Conservation (phyloP, 2,888 invertebrate species). For the Habroteleia sp. region DNA sequence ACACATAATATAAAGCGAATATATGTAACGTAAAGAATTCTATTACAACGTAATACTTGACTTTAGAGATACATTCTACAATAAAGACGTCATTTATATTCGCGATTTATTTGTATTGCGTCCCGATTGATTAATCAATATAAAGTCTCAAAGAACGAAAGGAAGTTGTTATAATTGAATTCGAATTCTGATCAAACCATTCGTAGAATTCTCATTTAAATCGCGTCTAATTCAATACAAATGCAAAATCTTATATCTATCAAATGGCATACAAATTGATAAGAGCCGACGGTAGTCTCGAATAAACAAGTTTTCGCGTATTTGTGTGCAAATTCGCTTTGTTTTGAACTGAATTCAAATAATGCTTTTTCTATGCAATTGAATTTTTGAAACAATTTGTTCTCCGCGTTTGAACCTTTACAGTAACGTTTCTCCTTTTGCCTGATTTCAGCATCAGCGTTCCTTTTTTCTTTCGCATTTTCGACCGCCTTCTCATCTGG, state of each 20-base stretch:
- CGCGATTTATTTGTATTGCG: too few species aligned
- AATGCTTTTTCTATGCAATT: slow-evolving; percentile 51
- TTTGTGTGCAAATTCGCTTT: slow-evolving; percentile 47
- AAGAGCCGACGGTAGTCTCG: slow-evolving; percentile 37
- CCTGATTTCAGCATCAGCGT: slow-evolving; percentile 39
- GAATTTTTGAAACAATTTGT: slow-evolving; percentile 57
- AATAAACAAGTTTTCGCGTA: slow-evolving; percentile 40
- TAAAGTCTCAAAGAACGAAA: too few species aligned
- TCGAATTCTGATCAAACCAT: neutral
- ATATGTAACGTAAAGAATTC: slow-evolving; percentile 39
- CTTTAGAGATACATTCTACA: too few species aligned
- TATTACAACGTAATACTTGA: too few species aligned
- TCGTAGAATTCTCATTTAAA: slow-evolving; percentile 15
- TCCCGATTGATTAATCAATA: too few species aligned
- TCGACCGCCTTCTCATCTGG: slow-evolving; percentile 38
- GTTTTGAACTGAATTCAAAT: slow-evolving; percentile 53
- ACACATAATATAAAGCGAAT: slow-evolving; percentile 38
- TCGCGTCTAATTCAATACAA: slow-evolving; percentile 16
- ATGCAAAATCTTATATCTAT: slow-evolving; percentile 25
- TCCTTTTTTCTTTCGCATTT: slow-evolving; percentile 36
- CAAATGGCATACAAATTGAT: slow-evolving; percentile 33
- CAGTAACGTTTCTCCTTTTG: slow-evolving; percentile 37
- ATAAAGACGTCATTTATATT: too few species aligned
- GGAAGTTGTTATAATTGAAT: slow-evolving; percentile 12
- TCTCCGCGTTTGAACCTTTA: slow-evolving; percentile 34